Evolutionary conservation across 2,888 invertebrate species (phyloP).

Genomic region (Conomelus anceps): DNA sequence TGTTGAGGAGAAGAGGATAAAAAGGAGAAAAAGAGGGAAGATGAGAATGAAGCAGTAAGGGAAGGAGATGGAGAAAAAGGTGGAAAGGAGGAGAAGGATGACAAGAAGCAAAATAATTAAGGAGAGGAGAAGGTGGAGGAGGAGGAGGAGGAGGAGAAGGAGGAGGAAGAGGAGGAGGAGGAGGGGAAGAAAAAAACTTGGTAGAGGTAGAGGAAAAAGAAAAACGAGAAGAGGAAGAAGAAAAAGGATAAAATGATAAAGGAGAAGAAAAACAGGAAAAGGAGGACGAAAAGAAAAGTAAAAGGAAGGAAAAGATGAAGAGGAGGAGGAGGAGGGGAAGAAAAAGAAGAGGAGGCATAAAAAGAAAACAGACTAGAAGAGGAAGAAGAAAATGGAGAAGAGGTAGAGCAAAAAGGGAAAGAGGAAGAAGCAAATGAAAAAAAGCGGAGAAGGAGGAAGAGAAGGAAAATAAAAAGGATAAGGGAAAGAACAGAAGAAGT

Average conservation of each 20-base stretch:
- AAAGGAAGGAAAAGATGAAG: neutral
- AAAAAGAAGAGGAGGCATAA: neutral
- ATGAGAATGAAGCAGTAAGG: neutral
- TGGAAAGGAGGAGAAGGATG: neutral
- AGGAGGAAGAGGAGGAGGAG: neutral
- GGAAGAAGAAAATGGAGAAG: neutral
- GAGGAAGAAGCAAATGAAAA: neutral
- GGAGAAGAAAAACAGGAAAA: neutral
- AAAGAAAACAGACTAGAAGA: neutral
- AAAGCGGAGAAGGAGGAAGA: too few species aligned
- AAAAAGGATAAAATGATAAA: neutral
- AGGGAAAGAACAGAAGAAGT: neutral
- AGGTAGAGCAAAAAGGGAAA: too few species aligned
- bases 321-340: neutral
- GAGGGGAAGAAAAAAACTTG: neutral
- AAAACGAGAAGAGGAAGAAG: neutral
- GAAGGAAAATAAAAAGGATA: too few species aligned
- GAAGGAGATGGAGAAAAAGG: neutral
- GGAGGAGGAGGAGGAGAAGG: neutral
- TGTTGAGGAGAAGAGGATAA: neutral
- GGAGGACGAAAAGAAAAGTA: neutral
- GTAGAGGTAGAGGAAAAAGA: neutral
- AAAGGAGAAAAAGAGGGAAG: neutral
- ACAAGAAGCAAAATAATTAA: neutral
- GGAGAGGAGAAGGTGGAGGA: neutral